Base-by-base conservation (phyloP, 2,113 vertebrate species). In the Plecturocebus donacophilus region DNA sequence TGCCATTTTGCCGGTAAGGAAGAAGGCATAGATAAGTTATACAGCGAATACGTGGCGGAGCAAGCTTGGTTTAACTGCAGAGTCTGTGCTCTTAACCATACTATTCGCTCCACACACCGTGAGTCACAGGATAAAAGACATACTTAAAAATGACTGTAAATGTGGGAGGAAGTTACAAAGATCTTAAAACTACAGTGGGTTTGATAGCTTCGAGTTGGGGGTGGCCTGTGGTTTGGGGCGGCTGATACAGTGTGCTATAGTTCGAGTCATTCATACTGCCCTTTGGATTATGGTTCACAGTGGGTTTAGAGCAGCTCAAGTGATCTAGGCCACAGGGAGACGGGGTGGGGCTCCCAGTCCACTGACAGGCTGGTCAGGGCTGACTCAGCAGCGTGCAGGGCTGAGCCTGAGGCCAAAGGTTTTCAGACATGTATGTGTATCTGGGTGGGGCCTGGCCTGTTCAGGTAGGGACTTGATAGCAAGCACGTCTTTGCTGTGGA, bases 81-180 rank as follows among this genome's bases (percentile, higher is more conserved):
- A 68, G 27, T 32, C 30, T 66, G 38, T 45, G 30, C 54, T 61
- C 35, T 68, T 66, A 35, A 8, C 40, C 21, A 8, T 8, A 7
- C 30, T 54, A 1, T 64, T 20, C 35, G 1, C 47, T 9, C 17
- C 32, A 68, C 38, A 0, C 4, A 42, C 40, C 2, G 10, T 2
- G 52, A 76, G n/a, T 52, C 38, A 84, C 47, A 64, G 45, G 30
- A 16, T 20, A 35, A 25, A 85, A 79, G 77, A 49, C 10, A 3
- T 61, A 54, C 58, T 88, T 82, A 61, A 54, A 54, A 84, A 47
- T 58, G 47, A 40, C 79, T 81, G 38, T 93, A 49, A 70, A 52
- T 2, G 12, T 1, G 6, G 42, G 64, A 79, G 30, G 96, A 79
- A 38, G 70, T 70, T 83, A 27, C 40, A 27, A 32, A 82, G 40